A percentile compares a stretch with the other conserved stretches of the same genome.
These are phyloP conservation scores for Lutjanus argentimaculatus DNA, from an alignment of 2,797 vertebrate genomes.

Conservation along the genomic window DNA sequence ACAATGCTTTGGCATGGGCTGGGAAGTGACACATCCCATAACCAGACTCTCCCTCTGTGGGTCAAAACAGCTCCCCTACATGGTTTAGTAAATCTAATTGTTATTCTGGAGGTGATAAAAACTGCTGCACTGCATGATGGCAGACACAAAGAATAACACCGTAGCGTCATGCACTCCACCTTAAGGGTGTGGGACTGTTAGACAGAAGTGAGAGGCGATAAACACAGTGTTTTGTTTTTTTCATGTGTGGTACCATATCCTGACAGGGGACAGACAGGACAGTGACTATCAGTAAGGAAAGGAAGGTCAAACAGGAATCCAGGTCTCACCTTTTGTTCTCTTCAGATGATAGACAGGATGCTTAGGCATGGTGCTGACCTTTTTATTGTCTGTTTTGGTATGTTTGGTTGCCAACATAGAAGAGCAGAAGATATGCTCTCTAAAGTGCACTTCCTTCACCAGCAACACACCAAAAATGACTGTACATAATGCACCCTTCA, in stretches of 20 bases:
- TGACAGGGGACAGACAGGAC: constrained; percentile 51
- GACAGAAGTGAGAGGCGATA: constrained; percentile 31
- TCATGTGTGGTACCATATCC: constrained; percentile 44
- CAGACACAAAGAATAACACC: not conserved
- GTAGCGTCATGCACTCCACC: not conserved
- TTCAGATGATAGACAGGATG: constrained; percentile 52
- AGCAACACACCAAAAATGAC: constrained; percentile 28
- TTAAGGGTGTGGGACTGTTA: not conserved
- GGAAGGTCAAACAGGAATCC: constrained; percentile 69
- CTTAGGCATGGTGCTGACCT: constrained; percentile 51
- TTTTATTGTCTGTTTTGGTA: constrained; percentile 42
- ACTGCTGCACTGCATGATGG: not conserved
- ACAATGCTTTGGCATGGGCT: constrained; percentile 81
- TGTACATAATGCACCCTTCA: constrained; percentile 4
- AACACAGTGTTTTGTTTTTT: constrained; percentile 43
- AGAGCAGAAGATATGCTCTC: constrained; percentile 6
- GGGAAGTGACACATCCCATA: constrained; percentile 77
- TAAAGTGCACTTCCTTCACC: constrained; percentile 23
- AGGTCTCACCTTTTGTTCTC: constrained; percentile 80
- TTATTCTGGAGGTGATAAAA: constrained; percentile 32
- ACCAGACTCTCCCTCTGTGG: constrained; percentile 38
- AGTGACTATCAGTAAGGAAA: constrained; percentile 56
- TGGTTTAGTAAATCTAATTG: constrained; percentile 26
- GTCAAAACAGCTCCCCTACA: constrained; percentile 48
- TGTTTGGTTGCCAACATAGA: constrained; percentile 23